A percentile compares a stretch with the other conserved stretches of the same genome.
Conservation (phyloP, 2,888 invertebrate genomes). For the Drepanosiphum platanoidis region DNA sequence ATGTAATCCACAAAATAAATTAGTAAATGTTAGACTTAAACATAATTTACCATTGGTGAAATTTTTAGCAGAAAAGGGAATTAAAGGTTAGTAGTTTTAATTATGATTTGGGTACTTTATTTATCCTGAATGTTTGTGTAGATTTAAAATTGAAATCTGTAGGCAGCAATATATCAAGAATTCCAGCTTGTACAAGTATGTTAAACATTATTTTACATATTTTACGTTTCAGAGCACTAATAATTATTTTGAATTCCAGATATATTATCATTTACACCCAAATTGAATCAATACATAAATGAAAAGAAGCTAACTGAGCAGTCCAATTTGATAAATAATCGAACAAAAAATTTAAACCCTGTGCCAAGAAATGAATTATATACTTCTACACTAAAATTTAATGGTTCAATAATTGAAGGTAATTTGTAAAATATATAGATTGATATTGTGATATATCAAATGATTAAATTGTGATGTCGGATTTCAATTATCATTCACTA, state of each 20-base stretch:
- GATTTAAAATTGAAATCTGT: constrained; percentile 52
- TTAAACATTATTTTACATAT: not conserved
- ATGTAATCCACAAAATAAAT: constrained; percentile 47
- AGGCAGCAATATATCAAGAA: constrained; percentile 16
- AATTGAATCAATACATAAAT: constrained; percentile 25
- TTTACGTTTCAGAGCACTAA: not conserved
- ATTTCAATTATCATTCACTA: not conserved
- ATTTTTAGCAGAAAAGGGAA: constrained; percentile 45
- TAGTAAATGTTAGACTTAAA: constrained; percentile 50
- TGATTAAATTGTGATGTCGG: not conserved
- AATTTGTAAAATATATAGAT: not conserved
- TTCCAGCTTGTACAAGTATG: constrained; percentile 37
- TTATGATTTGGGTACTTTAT: not conserved
- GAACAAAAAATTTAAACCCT: constrained; percentile 27
- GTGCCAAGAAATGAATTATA: constrained; percentile 19
- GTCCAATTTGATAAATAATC: constrained; percentile 20
- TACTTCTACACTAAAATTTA: constrained; percentile 8
- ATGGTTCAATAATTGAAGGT: constrained; percentile 49
- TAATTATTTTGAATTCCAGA: not conserved
- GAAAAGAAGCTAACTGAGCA: constrained; percentile 13
- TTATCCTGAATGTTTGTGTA: not conserved
- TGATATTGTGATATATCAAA: not conserved
- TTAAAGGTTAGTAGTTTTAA: constrained; percentile 12
- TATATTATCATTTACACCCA: constrained; percentile 35
- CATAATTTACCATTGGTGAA: constrained; percentile 48